Percentiles rank a stretch among this genome's conserved stretches.
Conservation (phyloP, 2,797 vertebrate genomes). For the Lycodopsis pacificus region DNA sequence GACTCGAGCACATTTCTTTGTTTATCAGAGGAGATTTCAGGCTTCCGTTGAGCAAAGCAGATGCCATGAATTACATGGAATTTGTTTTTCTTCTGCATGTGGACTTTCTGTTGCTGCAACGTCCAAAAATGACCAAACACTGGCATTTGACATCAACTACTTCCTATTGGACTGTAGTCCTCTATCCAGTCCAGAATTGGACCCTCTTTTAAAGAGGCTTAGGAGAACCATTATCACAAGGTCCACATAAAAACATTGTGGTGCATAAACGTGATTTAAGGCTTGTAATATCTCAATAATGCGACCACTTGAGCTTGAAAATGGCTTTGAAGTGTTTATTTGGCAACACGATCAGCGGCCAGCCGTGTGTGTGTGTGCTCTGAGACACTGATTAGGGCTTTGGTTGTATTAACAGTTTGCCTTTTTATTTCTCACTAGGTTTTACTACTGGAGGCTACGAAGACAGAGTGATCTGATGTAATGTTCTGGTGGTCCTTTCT, state of each 20-base stretch:
- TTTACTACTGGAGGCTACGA: conserved; percentile 28
- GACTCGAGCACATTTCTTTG: conserved; percentile 24
- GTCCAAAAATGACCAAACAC: neutral
- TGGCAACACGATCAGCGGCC: conserved; percentile 24
- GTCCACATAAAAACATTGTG: conserved; percentile 12
- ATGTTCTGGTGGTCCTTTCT: conserved; percentile 37
- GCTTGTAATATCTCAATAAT: conserved; percentile 48
- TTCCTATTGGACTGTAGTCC: conserved; percentile 1
- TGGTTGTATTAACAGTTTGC: conserved; percentile 21
- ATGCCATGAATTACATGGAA: conserved; percentile 2
- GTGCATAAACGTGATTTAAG: conserved; percentile 19
- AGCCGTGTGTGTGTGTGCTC: conserved; percentile 29
- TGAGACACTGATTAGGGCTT: conserved; percentile 43
- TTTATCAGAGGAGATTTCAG: conserved; percentile 37
- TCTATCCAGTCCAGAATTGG: conserved; percentile 8
- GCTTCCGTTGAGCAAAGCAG: conserved; percentile 22
- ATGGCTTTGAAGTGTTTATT: conserved; percentile 54
- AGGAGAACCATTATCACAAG: conserved; percentile 38
- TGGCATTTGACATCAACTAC: neutral
- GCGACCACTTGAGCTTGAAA: conserved; percentile 35
- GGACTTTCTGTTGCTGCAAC: neutral
- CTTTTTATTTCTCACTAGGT: conserved; percentile 30
- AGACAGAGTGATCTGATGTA: conserved; percentile 42
- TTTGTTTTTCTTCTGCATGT: neutral
- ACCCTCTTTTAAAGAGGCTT: conserved; percentile 23